Evolutionary conservation across 1,140 invertebrate species (phyloP).

Genomic region (Musca domestica): DNA sequence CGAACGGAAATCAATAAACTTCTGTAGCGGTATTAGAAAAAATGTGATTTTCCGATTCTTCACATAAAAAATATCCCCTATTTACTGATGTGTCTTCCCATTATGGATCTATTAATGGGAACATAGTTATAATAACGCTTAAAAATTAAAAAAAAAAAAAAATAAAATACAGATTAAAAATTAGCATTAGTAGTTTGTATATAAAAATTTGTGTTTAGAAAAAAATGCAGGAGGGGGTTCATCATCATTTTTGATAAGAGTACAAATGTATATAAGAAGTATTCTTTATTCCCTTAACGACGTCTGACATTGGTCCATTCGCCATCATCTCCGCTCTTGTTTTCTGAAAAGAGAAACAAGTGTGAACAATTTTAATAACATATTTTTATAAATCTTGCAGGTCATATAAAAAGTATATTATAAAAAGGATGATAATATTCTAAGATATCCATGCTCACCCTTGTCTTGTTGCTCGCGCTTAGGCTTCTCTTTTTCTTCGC

Average conservation of each 20-base stretch:
- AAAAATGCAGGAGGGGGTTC: slow-evolving; percentile 13
- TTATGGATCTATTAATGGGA: no score
- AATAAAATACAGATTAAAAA: slow-evolving; percentile 17
- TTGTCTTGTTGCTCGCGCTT: slow-evolving; percentile 45
- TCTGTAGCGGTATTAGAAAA: no score
- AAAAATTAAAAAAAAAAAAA: slow-evolving; percentile 14
- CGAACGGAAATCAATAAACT: no score
- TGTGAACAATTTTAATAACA: neutral
- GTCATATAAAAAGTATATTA: no score
- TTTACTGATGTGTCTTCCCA: no score
- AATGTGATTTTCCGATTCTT: no score
- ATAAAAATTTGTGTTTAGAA: slow-evolving; percentile 22
- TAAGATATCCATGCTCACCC: slow-evolving; percentile 29
- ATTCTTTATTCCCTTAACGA: slow-evolving; percentile 35
- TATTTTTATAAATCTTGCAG: no score
- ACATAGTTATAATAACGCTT: neutral
- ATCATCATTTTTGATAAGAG: no score
- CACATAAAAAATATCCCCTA: no score
- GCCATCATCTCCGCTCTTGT: slow-evolving; percentile 47
- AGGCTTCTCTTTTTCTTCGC: slow-evolving; percentile 40
- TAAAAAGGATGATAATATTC: neutral
- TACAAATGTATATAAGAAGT: slow-evolving; percentile 1
- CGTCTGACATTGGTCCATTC: slow-evolving; percentile 52
- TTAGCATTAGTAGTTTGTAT: slow-evolving; percentile 4
- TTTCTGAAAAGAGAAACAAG: slow-evolving; percentile 36